Evolutionary conservation across 2,797 vertebrate species (phyloP), one percentile per base, ranked within the genome.

Genomic region (Tenualosa ilisha): DNA sequence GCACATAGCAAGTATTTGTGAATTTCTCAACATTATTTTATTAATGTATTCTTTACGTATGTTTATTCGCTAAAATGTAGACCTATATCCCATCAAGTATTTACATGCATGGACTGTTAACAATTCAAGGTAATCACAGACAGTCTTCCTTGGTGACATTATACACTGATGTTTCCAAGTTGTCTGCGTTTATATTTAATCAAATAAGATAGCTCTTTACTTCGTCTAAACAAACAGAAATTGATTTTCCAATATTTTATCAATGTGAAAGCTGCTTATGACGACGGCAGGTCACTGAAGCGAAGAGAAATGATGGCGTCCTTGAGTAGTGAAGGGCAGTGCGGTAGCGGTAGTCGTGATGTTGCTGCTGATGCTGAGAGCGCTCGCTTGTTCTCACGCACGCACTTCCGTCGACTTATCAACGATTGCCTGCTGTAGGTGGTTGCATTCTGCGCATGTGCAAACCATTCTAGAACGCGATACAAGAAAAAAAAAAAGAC

Each of bases 321-420:
- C 93, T 94, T 94, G 90, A 92, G 83, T 85, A 2, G 59, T 92
- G 92, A 94, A 96, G 94, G 94, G 84, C 94, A 91, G 84, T 88
- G 91, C 89, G 46, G 88, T 86, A 87, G 91, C 89, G 46, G 87
- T 86, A 87, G 72, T 79, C 6, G 63, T 83, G 51, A 84, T 79
- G 75, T 26, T 31, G 91, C 90, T 89, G 91, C 50, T 31, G 85
- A 84, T 75, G 91, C 90, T 89, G 91, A 87, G 87, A 88, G 5
- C 2, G 46, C 31, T 31, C 49, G 11, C 37, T 22, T 7, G n/a
- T 31, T 31, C 31, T 31, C 22, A 0, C 6, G 22, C 59, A 61
- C 72, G 72, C 37, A 79, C 72, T 79, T 79, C 72, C 72, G 72
- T 79, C 72, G 40, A 61, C 59, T 24, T 24, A 53, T 53, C 24